Conservation (phyloP, 2,113 vertebrate species). For the Toxotes jaculatrix region DNA sequence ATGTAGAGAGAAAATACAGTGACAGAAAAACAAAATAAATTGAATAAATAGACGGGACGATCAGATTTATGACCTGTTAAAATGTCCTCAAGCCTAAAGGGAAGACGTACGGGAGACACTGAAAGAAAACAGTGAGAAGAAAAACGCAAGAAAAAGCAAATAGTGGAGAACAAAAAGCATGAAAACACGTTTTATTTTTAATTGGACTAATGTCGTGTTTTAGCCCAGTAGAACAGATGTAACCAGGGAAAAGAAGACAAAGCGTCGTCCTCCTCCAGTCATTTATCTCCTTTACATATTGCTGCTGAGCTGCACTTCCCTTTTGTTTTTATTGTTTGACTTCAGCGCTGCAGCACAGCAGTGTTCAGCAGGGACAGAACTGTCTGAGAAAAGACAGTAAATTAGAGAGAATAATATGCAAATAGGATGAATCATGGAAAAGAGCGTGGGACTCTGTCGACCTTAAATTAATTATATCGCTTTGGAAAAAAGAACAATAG, state of each 20-base stretch:
- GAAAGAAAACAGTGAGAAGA: background rate
- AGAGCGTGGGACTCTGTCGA: background rate
- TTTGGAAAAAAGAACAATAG: background rate
- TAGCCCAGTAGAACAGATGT: background rate
- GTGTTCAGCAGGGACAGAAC: background rate
- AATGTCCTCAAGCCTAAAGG: background rate
- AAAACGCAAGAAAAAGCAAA: background rate
- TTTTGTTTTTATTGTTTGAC: background rate
- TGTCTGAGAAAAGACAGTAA: background rate
- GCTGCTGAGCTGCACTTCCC: background rate
- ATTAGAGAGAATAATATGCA: constrained; percentile 2
- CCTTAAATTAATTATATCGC: background rate
- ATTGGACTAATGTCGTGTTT: background rate
- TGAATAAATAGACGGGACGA: background rate
- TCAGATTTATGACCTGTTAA: background rate
- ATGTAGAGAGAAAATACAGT: background rate
- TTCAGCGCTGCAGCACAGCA: background rate
- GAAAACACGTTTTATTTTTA: background rate
- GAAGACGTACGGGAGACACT: too few species aligned
- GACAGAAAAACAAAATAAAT: background rate
- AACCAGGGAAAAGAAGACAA: background rate
- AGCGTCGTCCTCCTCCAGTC: background rate
- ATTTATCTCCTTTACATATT: background rate
- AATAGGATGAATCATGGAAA: background rate
- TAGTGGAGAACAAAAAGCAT: background rate